Conservation (phyloP, 2,888 invertebrate species). For the Troides helena region DNA sequence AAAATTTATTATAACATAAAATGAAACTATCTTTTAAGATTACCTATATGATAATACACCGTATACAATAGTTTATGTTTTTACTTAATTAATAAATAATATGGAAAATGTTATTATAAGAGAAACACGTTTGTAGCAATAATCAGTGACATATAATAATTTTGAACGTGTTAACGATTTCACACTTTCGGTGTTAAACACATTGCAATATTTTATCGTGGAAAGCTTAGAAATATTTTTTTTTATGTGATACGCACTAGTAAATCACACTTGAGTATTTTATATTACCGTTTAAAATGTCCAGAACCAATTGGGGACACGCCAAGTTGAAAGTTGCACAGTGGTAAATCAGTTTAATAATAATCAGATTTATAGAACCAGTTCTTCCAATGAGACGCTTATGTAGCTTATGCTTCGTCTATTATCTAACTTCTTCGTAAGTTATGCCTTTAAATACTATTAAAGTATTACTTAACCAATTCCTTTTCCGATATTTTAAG, state of each 20-base stretch:
- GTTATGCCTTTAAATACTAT: constrained; percentile 9
- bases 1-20: too few species aligned
- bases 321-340: constrained; percentile 26
- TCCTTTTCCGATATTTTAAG: constrained; percentile 6
- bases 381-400: constrained; percentile 20
- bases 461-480: constrained; percentile 3
- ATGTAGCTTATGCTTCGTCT: constrained; percentile 10
- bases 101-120: too few species aligned
- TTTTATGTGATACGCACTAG: constrained; percentile 1
- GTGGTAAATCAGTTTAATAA: constrained; percentile 17
- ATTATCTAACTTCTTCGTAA: constrained; percentile 16
- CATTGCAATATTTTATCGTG: not conserved
- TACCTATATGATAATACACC: too few species aligned
- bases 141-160: too few species aligned
- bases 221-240: not conserved
- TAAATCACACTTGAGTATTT: constrained; percentile 5
- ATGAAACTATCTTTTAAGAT: too few species aligned
- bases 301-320: constrained; percentile 19
- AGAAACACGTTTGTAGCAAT: too few species aligned
- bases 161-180: too few species aligned
- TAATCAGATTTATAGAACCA: constrained; percentile 15
- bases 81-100: too few species aligned
- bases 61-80: too few species aligned
- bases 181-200: not conserved
- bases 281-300: constrained; percentile 14